Conservation (phyloP, 2,888 invertebrate species). For the Luperina testacea region DNA sequence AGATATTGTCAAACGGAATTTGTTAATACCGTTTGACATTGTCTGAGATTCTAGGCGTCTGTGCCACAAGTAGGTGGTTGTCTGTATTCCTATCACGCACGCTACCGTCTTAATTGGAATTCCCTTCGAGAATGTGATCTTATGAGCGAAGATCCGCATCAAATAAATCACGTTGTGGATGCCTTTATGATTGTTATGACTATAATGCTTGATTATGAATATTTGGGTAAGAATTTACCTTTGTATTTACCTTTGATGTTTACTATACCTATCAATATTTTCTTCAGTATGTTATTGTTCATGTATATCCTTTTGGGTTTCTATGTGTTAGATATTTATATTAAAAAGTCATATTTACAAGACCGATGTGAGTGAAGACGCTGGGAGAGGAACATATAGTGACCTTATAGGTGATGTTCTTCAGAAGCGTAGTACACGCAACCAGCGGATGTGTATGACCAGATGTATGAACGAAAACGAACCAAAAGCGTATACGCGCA, state of each 20-base stretch:
- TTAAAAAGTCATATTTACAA: not conserved
- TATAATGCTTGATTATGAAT: conserved; percentile 45
- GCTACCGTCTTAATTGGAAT: conserved; percentile 83
- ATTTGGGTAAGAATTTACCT: not conserved
- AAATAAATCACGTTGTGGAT: conserved; percentile 78
- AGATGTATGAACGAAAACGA: not conserved
- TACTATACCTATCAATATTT: not conserved
- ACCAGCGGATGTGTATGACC: not conserved
- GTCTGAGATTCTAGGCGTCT: conserved; percentile 46
- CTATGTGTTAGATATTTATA: no score
- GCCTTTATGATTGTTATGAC: conserved; percentile 73
- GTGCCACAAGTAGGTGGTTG: conserved; percentile 47
- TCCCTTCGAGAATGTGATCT: conserved; percentile 83
- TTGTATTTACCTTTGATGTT: not conserved
- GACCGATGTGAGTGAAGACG: not conserved
- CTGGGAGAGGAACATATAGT: not conserved
- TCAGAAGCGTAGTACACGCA: not conserved
- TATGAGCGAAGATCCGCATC: conserved; percentile 78
- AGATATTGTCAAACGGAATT: conserved; percentile 40
- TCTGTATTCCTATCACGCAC: conserved; percentile 78
- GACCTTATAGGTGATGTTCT: not conserved
- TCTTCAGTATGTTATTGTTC: not conserved
- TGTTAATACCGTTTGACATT: conserved; percentile 6
- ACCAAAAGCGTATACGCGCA: no score
- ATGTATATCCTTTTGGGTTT: not conserved